Evolutionary conservation across 2,888 invertebrate species (phyloP).

Genomic region (Cyrtodaria siliqua): DNA sequence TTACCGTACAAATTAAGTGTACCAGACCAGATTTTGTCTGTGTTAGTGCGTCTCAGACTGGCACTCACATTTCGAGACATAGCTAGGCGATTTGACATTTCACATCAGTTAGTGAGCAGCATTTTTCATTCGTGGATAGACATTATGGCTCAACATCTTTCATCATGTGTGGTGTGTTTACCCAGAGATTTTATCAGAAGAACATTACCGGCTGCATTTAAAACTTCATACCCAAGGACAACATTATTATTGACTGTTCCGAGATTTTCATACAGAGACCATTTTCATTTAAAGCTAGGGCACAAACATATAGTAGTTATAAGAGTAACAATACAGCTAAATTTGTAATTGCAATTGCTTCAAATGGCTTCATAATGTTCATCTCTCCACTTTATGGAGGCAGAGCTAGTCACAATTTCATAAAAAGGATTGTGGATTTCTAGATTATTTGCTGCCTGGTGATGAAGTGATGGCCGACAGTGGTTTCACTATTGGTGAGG

Average conservation of each 20-base stretch:
- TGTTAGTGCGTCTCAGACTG: slow-evolving; percentile 18
- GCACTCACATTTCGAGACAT: slow-evolving; percentile 36
- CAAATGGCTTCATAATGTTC: slow-evolving; percentile 19
- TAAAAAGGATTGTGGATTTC: slow-evolving; percentile 6
- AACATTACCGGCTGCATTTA: slow-evolving; percentile 30
- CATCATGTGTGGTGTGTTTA: slow-evolving; percentile 22
- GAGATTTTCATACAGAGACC: slow-evolving; percentile 32
- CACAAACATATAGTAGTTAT: slow-evolving; percentile 20
- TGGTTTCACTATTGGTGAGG: slow-evolving; percentile 33
- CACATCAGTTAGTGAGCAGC: slow-evolving; percentile 23
- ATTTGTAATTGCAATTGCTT: slow-evolving; percentile 21
- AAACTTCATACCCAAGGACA: slow-evolving; percentile 18
- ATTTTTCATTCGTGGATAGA: slow-evolving; percentile 33
- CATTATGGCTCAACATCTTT: slow-evolving; percentile 37
- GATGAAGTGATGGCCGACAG: slow-evolving; percentile 32
- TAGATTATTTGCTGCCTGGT: slow-evolving; percentile 10
- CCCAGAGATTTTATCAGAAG: slow-evolving; percentile 24
- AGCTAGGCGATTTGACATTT: slow-evolving; percentile 25
- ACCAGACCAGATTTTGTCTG: slow-evolving; percentile 32
- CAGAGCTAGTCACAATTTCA: slow-evolving; percentile 8
- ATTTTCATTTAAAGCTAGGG: slow-evolving; percentile 19
- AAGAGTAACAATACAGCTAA: slow-evolving; percentile 23
- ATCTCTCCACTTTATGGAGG: slow-evolving; percentile 8
- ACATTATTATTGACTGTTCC: slow-evolving; percentile 43
- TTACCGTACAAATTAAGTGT: slow-evolving; percentile 25